These are phyloP conservation scores for Polyodon spathula DNA, from an alignment of 2,113 vertebrate species.

Conservation along the genomic window DNA sequence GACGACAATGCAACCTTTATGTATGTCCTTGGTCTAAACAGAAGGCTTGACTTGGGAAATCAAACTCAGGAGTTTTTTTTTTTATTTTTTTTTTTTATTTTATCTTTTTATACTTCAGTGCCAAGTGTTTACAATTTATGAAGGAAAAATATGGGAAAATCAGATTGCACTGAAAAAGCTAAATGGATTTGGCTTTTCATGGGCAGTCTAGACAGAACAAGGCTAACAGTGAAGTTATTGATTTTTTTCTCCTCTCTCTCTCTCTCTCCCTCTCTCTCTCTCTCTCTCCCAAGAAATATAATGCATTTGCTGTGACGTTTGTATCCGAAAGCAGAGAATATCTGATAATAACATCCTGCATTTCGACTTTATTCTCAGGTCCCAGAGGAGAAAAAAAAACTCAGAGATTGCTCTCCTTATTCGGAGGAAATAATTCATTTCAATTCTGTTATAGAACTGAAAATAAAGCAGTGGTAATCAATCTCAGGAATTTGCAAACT, in stretches of 20 bases:
- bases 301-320: constrained; percentile 1
- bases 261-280: neutral
- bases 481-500: neutral
- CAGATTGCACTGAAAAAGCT: neutral
- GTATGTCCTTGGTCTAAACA: too few species aligned
- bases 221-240: neutral
- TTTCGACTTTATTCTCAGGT: neutral
- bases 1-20: too few species aligned
- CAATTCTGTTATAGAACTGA: neutral
- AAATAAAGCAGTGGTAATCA: neutral
- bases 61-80: too few species aligned
- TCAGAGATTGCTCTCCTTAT: neutral
- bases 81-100: neutral
- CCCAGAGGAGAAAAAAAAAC: neutral
- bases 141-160: neutral
- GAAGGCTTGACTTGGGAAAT: too few species aligned
- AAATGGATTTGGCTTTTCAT: neutral
- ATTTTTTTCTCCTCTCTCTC: neutral
- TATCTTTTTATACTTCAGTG: neutral
- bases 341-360: neutral
- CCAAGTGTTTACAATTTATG: neutral
- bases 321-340: neutral
- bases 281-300: neutral
- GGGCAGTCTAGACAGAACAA: constrained; percentile 6
- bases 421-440: neutral